phyloP scores from a whole-genome alignment of 1,140 invertebrate species.

The Glossosoma conforme region DNA sequence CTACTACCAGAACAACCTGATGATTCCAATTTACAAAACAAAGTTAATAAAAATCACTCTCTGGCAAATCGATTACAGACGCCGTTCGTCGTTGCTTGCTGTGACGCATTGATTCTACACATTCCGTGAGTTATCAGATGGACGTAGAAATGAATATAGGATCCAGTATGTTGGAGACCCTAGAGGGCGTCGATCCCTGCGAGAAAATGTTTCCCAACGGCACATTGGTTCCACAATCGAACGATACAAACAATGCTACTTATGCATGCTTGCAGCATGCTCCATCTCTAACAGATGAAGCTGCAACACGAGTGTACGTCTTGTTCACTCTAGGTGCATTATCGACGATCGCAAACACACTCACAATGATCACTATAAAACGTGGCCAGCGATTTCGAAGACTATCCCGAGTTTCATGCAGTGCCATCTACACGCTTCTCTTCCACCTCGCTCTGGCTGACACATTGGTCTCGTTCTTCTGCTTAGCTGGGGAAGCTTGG shows the following conservation, averaged over 20 bases:
- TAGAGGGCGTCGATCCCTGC: conserved; percentile 20
- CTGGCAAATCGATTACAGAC: too few species aligned
- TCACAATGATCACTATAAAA: conserved; percentile 70
- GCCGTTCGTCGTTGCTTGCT: too few species aligned
- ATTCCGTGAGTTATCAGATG: too few species aligned
- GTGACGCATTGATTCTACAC: too few species aligned
- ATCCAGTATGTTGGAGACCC: conserved; percentile 16
- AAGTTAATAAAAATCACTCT: too few species aligned
- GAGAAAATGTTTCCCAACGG: not conserved
- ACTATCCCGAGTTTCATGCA: conserved; percentile 55
- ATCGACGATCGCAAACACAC: conserved; percentile 67
- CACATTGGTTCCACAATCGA: not conserved
- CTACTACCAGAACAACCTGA: too few species aligned
- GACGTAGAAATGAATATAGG: conserved; percentile 27
- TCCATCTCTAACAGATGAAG: conserved; percentile 53
- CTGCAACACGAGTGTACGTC: conserved; percentile 58
- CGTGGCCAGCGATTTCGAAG: conserved; percentile 47
- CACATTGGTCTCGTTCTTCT: conserved; percentile 74
- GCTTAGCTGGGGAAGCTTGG: conserved; percentile 69
- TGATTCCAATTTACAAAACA: too few species aligned
- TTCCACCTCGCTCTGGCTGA: conserved; percentile 72
- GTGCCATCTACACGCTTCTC: conserved; percentile 71
- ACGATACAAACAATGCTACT: conserved; percentile 38
- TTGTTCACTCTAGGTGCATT: conserved; percentile 62
- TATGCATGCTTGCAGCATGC: conserved; percentile 57